Conservation (phyloP, 2,113 vertebrate species). For the Silurus meridionalis region DNA sequence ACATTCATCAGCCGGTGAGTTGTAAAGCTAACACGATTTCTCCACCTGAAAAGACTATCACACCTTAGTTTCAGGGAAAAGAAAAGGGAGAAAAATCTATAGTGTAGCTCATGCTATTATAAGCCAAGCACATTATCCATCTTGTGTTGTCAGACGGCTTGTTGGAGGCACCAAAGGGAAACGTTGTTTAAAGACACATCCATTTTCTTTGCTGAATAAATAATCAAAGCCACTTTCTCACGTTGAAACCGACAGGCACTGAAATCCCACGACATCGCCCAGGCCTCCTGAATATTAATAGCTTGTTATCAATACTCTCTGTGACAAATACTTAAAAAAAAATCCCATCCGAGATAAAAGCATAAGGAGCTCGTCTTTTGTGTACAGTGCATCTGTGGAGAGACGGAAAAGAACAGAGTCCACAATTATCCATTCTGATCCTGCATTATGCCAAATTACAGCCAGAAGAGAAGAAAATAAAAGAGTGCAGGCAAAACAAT, state of each 20-base stretch:
- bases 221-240: constrained; percentile 68
- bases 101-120: constrained; percentile 43
- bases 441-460: constrained; percentile 53
- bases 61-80: constrained; percentile 2
- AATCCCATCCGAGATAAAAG: constrained; percentile 60
- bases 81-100: constrained; percentile 14
- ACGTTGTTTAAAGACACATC: constrained; percentile 51
- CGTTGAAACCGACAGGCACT: constrained; percentile 58
- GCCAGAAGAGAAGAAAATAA: constrained; percentile 51
- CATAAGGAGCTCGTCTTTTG: constrained; percentile 55
- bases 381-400: constrained; percentile 57
- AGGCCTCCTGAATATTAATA: constrained; percentile 72
- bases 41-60: constrained; percentile 23
- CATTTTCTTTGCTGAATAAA: constrained; percentile 66
- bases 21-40: constrained; percentile 19
- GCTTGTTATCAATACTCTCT: constrained; percentile 70
- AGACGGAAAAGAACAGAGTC: constrained; percentile 46
- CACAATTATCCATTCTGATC: constrained; percentile 61
- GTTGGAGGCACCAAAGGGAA: constrained; percentile 43
- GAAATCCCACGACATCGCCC: constrained; percentile 53
- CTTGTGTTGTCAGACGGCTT: constrained; percentile 45
- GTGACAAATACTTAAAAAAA: constrained; percentile 46
- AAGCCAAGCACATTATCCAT: constrained; percentile 30
- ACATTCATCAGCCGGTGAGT: constrained; percentile 30
- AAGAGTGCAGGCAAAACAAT: constrained; percentile 48